These are phyloP conservation scores for Neoaliturus tenellus DNA, from an alignment of 2,888 invertebrate species.

Conservation along the genomic window DNA sequence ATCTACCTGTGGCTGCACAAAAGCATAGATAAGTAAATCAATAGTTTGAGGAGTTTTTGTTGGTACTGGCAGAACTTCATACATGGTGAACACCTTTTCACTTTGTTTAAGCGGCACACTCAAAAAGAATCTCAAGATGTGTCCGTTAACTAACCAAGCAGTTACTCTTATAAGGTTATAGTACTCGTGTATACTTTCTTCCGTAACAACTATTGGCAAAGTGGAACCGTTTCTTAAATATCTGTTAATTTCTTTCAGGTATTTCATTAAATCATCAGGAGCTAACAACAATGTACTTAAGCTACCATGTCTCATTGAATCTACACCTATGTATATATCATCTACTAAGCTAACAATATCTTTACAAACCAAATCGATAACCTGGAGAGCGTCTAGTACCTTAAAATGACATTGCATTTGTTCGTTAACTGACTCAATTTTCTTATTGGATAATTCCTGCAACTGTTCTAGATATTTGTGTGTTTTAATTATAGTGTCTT, in stretches of 20 bases:
- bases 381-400: neutral
- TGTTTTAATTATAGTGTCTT: constrained; percentile 16
- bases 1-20: too few species aligned
- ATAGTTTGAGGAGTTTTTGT: too few species aligned
- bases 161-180: neutral
- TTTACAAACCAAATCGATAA: constrained; percentile 5
- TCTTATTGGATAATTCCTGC: neutral
- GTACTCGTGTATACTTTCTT: constrained; percentile 1
- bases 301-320: neutral
- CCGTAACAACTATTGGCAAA: constrained; percentile 8
- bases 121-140: neutral
- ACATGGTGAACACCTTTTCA: neutral
- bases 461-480: constrained; percentile 19
- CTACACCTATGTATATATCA: neutral
- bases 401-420: constrained; percentile 18
- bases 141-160: neutral
- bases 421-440: neutral
- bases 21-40: too few species aligned
- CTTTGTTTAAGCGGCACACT: neutral
- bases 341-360: constrained; percentile 12
- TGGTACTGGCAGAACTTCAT: neutral
- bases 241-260: neutral
- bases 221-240: constrained; percentile 14
- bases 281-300: neutral
- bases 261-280: constrained; percentile 15